Base-by-base conservation (phyloP, 2,888 invertebrate species). In the Lysandra bellargus region DNA sequence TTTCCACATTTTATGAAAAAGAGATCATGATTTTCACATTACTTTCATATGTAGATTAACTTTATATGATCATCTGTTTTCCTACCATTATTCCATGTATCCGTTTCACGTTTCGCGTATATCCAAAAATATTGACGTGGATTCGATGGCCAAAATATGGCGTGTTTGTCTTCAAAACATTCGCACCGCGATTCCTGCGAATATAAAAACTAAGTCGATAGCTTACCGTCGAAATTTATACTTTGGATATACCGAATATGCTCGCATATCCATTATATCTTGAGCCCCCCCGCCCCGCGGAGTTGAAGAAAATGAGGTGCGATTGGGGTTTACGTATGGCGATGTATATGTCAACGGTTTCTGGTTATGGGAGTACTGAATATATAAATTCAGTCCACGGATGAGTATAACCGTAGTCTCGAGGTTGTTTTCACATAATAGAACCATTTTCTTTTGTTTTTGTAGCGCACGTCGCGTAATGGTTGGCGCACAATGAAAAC, bases 131-230 rank as follows among this genome's bases (percentile, higher is more conserved):
- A 82, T 81, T 72, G 80, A 79, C 78, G 80, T 78, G 79, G 77
- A 80, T 79, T 81, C 81, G 81, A 81, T 82, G 81, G 81, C 23
- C 80, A 80, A 82, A 82, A 82, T 82, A 83, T 82, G 82, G 82
- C 85, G 84, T 93, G 93, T 94, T 94, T 94, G 90, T 90, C 89
- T 90, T 91, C 85, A 92, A 93, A 94, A 94, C 93, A 94, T 90
- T 89, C 86, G 90, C 86, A 89, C 89, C 89, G 88, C 91, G 92
- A 91, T 91, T 91, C 89, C 87, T 86, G 86, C 85, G 93, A 91
- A 93, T 93, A 94, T 94, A 94, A 94, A 94, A 94, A 93, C 91
- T 93, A 94, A 94, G 94, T 93, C 94, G 92, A 94, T 94, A 94
- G 94, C 94, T 94, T 94, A 94, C 93, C 88, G 89, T 84, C 84